These are phyloP conservation scores for Sycophila texana DNA, from an alignment of 2,888 invertebrate genomes.

Conservation along the genomic window DNA sequence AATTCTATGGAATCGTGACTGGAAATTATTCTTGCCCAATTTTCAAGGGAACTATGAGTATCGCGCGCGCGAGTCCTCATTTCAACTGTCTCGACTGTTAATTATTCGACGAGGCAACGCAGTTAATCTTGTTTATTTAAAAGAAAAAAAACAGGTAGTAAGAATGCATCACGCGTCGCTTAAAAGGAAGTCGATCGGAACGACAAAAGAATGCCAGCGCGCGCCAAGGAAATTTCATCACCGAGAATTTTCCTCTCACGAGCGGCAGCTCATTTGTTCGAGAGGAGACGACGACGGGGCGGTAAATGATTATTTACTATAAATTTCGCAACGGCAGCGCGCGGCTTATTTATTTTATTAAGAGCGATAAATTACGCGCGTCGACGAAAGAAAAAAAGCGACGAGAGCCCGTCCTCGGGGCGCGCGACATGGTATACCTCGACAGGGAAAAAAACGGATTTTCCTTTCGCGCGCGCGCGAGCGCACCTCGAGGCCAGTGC, in stretches of 20 bases:
- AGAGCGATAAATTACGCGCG: conserved; percentile 39
- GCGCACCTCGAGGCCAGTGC: conserved; percentile 16
- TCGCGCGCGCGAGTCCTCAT: no score
- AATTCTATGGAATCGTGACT: no score
- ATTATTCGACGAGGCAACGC: no score
- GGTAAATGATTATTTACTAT: conserved; percentile 46
- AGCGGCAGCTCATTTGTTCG: conserved; percentile 2
- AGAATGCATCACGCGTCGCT: neutral
- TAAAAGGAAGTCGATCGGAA: neutral
- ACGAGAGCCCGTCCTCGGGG: neutral
- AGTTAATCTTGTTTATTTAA: no score
- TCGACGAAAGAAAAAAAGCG: neutral
- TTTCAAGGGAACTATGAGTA: no score
- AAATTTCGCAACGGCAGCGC: conserved; percentile 28
- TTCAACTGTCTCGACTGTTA: no score
- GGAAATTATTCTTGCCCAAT: no score
- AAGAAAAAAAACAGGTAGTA: no score
- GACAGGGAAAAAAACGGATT: conserved; percentile 32
- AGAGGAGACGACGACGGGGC: neutral
- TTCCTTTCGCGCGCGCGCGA: conserved; percentile 49
- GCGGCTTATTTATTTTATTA: conserved; percentile 43
- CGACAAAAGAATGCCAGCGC: conserved; percentile 6
- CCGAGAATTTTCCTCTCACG: conserved; percentile 7
- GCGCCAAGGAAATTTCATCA: conserved; percentile 21
- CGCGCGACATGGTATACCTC: no score